Evolutionary conservation across 2,797 vertebrate genomes (phyloP).

Genomic region (Lepilemur ruficaudatus): DNA sequence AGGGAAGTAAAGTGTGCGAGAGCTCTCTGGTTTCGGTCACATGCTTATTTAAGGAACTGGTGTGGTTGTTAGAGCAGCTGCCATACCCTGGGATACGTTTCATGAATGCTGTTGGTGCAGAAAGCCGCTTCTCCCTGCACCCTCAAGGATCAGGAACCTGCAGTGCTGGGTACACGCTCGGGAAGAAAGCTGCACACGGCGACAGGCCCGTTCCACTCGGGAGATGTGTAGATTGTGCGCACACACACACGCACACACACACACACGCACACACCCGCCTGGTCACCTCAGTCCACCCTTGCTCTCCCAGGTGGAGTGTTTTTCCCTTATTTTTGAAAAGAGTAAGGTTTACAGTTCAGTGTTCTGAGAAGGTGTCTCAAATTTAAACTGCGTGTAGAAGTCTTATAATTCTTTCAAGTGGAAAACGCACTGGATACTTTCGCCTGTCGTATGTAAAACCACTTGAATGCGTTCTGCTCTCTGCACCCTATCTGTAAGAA

Average conservation of each 20-base stretch:
- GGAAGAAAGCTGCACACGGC: not conserved
- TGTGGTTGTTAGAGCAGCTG: not conserved
- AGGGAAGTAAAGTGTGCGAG: not conserved
- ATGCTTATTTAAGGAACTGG: not conserved
- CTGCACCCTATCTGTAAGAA: slow-evolving; percentile 46
- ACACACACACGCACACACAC: too few species aligned
- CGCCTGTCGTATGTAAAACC: slow-evolving; percentile 31
- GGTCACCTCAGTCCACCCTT: slow-evolving; percentile 49
- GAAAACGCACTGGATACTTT: slow-evolving; percentile 44
- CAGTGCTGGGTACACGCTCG: not conserved
- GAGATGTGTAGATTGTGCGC: not conserved
- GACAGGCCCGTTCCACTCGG: not conserved
- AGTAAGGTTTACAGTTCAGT: not conserved
- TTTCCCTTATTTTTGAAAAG: slow-evolving; percentile 40
- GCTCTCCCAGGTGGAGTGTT: slow-evolving; percentile 12
- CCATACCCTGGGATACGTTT: not conserved
- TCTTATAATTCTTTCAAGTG: not conserved
- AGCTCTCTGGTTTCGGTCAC: not conserved
- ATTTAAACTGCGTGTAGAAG: slow-evolving; percentile 44
- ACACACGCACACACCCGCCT: not conserved
- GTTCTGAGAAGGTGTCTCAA: slow-evolving; percentile 59
- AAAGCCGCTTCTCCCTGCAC: not conserved
- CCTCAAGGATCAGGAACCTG: not conserved
- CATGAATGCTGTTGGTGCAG: not conserved
- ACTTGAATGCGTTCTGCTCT: slow-evolving; percentile 43